Conservation (phyloP, 2,888 invertebrate species). For the Rutpela maculata region DNA sequence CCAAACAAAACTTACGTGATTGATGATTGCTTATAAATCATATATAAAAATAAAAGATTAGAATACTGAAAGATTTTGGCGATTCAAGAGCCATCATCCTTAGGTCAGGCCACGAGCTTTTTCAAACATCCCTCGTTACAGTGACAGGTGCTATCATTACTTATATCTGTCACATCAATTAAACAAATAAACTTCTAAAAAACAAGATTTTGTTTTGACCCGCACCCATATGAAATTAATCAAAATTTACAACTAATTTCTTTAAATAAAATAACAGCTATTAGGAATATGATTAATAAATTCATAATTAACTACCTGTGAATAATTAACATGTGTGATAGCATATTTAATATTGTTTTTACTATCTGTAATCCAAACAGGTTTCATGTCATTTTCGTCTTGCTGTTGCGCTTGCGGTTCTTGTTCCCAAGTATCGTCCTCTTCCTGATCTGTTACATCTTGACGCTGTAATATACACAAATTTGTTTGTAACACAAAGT, state of each 20-base stretch:
- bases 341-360: constrained; percentile 73
- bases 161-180: too few relatives aligned
- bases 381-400: constrained; percentile 62
- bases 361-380: constrained; percentile 71
- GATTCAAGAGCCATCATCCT: too few relatives aligned
- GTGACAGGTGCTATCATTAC: too few relatives aligned
- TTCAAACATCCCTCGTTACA: neutral
- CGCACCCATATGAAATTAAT: too few relatives aligned
- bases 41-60: too few relatives aligned
- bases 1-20: too few relatives aligned
- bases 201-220: too few relatives aligned
- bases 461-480: constrained; percentile 61
- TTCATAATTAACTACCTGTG: constrained; percentile 68
- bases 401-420: constrained; percentile 58
- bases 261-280: neutral
- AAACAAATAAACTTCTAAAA: too few relatives aligned
- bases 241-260: too few relatives aligned
- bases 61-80: too few relatives aligned
- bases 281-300: constrained; percentile 23
- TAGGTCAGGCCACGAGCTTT: neutral
- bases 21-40: too few relatives aligned
- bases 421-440: constrained; percentile 59
- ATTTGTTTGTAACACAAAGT: constrained; percentile 35
- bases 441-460: constrained; percentile 57
- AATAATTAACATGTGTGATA: constrained; percentile 73